Evolutionary conservation across 2,888 invertebrate species (phyloP).

Genomic region (Spodoptera picta): DNA sequence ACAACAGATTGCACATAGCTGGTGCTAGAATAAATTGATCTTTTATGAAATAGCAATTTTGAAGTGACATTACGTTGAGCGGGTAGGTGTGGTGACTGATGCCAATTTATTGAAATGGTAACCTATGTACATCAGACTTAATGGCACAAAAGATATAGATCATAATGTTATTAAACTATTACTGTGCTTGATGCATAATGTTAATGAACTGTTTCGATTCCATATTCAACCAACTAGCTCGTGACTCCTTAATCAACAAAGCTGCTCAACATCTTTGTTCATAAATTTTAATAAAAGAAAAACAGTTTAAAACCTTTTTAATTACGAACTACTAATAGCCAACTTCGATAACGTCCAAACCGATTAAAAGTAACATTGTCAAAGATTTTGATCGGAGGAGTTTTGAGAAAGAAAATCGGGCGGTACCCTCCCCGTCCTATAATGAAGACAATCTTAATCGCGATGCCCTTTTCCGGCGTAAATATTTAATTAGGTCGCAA

Average conservation of each 20-base stretch:
- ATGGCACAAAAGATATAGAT: too few species aligned
- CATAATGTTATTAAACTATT: too few species aligned
- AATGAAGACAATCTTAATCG: conserved; percentile 79
- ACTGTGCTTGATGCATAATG: too few species aligned
- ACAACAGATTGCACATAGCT: conserved; percentile 17
- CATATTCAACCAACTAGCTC: too few species aligned
- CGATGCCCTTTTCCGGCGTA: conserved; percentile 73
- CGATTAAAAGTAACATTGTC: conserved; percentile 38
- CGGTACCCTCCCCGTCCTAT: conserved; percentile 42
- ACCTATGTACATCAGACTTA: too few species aligned
- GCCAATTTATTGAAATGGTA: too few species aligned
- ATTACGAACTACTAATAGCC: conserved; percentile 26
- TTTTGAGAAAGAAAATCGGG: conserved; percentile 15
- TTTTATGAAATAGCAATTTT: conserved; percentile 5
- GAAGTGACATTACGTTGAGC: neutral
- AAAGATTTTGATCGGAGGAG: conserved; percentile 38
- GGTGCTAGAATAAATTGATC: neutral
- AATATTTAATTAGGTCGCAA: conserved; percentile 81
- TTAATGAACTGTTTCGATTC: too few species aligned
- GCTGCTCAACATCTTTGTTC: too few species aligned
- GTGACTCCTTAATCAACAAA: too few species aligned
- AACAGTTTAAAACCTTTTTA: conserved; percentile 35
- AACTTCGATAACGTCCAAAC: conserved; percentile 31
- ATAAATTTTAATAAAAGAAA: neutral
- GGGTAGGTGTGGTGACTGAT: too few species aligned